Base-by-base conservation (phyloP, 2,797 vertebrate species). In the Thaleichthys pacificus region DNA sequence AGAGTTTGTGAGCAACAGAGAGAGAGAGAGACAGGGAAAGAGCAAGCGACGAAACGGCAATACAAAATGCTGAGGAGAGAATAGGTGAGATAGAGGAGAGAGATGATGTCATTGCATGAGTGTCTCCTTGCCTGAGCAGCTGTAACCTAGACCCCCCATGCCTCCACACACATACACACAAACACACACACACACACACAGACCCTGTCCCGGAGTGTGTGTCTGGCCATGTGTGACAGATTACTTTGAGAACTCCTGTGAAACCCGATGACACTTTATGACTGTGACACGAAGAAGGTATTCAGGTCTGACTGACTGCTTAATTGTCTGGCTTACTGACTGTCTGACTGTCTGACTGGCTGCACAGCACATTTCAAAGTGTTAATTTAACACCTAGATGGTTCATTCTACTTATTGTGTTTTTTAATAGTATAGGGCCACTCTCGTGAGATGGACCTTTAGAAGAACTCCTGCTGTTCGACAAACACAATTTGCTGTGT, bases 121-220 rank as follows among this genome's bases (percentile, higher is more conserved):
- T 15, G 65, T 75, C 21, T 69, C 42, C 56, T 73, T 47, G 22
- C 62, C 15, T 4, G 73, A 69, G 66, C 66, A 84, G 64, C 64
- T 78, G 49, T 66, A 57, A 66, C 60, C 60, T 76, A 9, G 72
- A 70, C 75, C 58, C 62, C 64, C 67, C 68, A 57, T 24, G 47
- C 63, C 70, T 22, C 56, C 19, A 58, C 56, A 58, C 56, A 57
- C 56, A 57, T 19, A 19, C 17, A 21, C 54, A 54, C 49, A 54
- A 5, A n/a, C 54, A 56, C 56, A 58, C 17, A 58, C 17, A 58
- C 17, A n/a, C 22, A 58, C 17, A 58, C 56, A 8, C 9, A 42
- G 38, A 42, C 38, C 38, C 8, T 42, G 42, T 14, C 42, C 42
- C 9, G 42, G 42, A 12, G 42, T 47, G 42, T 47, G 42, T 60